A percentile compares a stretch with the other conserved stretches of the same genome.
These are phyloP conservation scores for Anorthoa munda DNA, from an alignment of 2,888 invertebrate genomes.

Conservation along the genomic window DNA sequence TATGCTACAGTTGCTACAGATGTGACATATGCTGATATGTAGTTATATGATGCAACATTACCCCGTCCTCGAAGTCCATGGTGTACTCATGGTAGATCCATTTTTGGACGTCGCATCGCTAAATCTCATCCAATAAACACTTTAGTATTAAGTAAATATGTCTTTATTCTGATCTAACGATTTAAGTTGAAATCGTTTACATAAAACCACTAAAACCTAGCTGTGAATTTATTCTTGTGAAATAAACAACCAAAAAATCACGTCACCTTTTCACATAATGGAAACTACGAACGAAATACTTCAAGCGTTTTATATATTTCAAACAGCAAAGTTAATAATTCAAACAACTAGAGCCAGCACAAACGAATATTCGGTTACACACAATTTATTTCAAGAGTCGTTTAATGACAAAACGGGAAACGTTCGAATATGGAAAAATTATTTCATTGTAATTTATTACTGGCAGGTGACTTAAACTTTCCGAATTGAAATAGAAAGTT, in stretches of 20 bases:
- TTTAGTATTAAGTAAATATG: not conserved
- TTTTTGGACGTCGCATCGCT: too few species aligned
- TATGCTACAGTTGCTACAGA: too few species aligned
- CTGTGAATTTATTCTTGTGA: not conserved
- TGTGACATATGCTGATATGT: too few species aligned
- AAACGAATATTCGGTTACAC: too few species aligned
- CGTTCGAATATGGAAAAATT: conserved; percentile 40
- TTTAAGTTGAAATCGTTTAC: too few species aligned
- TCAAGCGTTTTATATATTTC: conserved; percentile 1
- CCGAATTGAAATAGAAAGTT: not conserved
- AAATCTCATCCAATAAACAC: too few species aligned
- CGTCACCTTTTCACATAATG: not conserved
- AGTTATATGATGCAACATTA: too few species aligned
- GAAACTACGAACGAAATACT: conserved; percentile 4
- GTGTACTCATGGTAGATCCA: too few species aligned
- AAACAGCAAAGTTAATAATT: too few species aligned
- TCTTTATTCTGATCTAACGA: not conserved
- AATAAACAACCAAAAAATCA: conserved; percentile 6
- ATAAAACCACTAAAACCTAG: not conserved
- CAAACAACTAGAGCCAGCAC: too few species aligned
- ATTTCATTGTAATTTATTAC: conserved; percentile 29
- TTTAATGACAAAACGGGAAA: conserved; percentile 35
- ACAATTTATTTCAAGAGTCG: conserved; percentile 51
- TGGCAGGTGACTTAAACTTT: conserved; percentile 13
- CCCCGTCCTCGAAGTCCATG: too few species aligned